Conservation (phyloP, 2,888 invertebrate genomes). For the Diarsia rubi region DNA sequence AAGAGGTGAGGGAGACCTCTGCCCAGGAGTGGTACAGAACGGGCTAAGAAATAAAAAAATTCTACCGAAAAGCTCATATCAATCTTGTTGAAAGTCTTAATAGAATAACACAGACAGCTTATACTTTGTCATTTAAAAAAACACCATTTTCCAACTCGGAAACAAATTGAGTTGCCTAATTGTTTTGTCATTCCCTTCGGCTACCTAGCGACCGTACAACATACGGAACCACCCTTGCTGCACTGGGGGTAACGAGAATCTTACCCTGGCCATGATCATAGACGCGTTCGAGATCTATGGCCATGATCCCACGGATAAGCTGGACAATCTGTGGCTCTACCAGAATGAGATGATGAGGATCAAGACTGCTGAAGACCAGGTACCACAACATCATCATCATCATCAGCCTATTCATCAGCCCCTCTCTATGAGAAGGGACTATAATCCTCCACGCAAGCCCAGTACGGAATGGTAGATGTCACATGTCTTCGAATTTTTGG, state of each 20-base stretch:
- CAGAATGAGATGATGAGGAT: slow-evolving; percentile 86
- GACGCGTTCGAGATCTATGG: slow-evolving; percentile 89
- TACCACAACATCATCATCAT: slow-evolving; percentile 50
- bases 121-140: background rate
- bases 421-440: no score
- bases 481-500: no score
- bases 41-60: background rate
- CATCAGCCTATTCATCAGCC: no score
- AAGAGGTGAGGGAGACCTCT: no score
- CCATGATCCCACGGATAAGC: slow-evolving; percentile 87
- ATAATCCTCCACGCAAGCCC: no score
- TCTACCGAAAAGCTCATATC: background rate
- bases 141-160: background rate
- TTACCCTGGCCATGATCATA: slow-evolving; percentile 88
- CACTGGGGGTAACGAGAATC: slow-evolving; percentile 79
- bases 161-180: background rate
- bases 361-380: slow-evolving; percentile 88
- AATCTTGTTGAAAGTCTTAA: background rate
- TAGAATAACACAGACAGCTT: background rate
- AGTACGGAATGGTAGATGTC: no score
- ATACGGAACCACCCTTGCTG: slow-evolving; percentile 88
- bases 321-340: slow-evolving; percentile 86
- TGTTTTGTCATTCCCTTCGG: background rate
- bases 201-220: slow-evolving; percentile 79
- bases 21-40: no score